Evolutionary conservation across 2,888 invertebrate species (phyloP), one percentile per base, ranked within the genome.

Genomic region (Galeruca laticollis): DNA sequence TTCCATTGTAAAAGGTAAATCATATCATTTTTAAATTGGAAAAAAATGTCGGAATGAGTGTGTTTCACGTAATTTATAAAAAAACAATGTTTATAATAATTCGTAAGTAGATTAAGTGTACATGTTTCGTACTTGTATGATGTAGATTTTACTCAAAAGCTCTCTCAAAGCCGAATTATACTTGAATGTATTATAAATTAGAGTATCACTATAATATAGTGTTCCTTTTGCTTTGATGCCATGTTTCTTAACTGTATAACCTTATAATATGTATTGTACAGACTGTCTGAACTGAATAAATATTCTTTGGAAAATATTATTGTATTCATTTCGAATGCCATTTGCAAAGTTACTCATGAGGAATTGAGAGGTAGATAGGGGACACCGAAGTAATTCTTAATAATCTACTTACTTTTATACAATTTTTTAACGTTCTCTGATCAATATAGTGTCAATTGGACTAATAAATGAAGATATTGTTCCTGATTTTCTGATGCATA

Each of bases 221-320:
- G 82, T 80, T 84, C 82, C 81, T 81, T 75, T 84, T 83, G 84
- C 85, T 84, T 85, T 84, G 84, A 85, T 85, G 85, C 85, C 85
- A 85, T 85, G 85, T 86, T 85, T 85, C 84, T 84, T 84, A 84
- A 84, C 82, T 85, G 84, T 86, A 85, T 86, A 86, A 85, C 84
- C 84, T 81, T 84, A 85, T 83, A 81, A 82, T 82, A 83, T 85
- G 84, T 85, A 84, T 82, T 86, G 85, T 86, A 86, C 85, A 86
- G 86, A 84, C 84, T 86, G 85, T 86, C 86, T 86, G 85, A 86
- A 85, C 84, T 86, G 86, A 86, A 86, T 86, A 86, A 86, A 86
- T 84, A 85, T 85, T 84, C 85, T 86, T 86, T 86, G 84, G 84
- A 86, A 83, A 79, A 71, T 21, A 51, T 37, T 64, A n/a, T 64